Evolutionary conservation across 2,113 vertebrate genomes (phyloP).

Genomic region (Calonectris borealis): DNA sequence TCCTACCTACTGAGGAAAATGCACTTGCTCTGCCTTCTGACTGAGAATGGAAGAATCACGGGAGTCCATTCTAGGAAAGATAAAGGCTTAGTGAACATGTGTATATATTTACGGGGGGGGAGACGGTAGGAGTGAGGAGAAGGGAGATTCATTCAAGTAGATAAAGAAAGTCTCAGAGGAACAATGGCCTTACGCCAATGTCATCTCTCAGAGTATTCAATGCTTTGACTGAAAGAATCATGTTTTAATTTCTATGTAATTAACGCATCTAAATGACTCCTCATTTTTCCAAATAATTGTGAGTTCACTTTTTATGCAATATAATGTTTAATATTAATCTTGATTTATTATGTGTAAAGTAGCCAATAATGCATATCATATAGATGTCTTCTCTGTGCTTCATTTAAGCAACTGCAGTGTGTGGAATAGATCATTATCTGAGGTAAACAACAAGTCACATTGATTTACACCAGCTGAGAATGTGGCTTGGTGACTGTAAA

Average conservation of each 20-base stretch:
- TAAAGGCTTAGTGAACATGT: neutral
- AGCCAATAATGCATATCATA: neutral
- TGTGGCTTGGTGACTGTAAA: neutral
- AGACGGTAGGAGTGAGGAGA: neutral
- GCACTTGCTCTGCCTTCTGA: neutral
- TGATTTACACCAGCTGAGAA: neutral
- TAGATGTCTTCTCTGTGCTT: neutral
- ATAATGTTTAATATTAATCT: neutral
- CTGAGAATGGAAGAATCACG: neutral
- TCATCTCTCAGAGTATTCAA: neutral
- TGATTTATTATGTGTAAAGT: neutral
- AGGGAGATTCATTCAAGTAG: accelerated
- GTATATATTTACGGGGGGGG: neutral
- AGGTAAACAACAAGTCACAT: constrained; percentile 10
- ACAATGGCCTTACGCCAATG: neutral
- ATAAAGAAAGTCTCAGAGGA: neutral
- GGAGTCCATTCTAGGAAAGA: neutral
- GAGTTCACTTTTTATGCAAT: neutral
- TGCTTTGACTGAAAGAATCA: neutral
- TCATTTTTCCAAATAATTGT: neutral
- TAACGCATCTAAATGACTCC: neutral
- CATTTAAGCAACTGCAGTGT: neutral
- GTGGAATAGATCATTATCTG: neutral
- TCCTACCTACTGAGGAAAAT: neutral
- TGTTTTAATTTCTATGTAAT: neutral